Evolutionary conservation across 2,797 vertebrate species (phyloP), one percentile per base, ranked within the genome.

Genomic region (Myripristis jacobus): DNA sequence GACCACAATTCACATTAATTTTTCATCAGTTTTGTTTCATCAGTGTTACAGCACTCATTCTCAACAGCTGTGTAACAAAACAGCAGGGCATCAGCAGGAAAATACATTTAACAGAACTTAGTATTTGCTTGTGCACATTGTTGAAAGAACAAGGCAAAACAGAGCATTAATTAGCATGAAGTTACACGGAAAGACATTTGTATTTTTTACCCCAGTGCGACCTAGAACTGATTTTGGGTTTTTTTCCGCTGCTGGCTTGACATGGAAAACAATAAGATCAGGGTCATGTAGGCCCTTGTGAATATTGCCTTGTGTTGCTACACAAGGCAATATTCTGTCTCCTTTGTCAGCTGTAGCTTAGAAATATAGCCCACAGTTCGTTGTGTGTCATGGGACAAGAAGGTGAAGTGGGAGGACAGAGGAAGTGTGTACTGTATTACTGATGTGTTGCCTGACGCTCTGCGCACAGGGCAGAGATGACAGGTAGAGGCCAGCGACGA

Each of bases 11-110:
- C 69, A 50, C 62, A 75, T 85, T 85, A 50, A 84, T 88, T 80
- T 85, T 85, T 87, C 76, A 85, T 69, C 67, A 77, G 77, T 82
- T 83, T 79, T 60, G 75, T 70, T 79, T 61, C 61, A 81, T 71
- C 55, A 55, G 18, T 22, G 47, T 73, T 79, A 34, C 61, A 72
- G 60, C 18, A 16, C 70, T 31, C 75, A 66, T 2, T 29, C 77
- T 61, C 72, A 41, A 47, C 65, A 72, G 53, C 79, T 16, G 64
- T 61, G 18, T 53, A 55, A 38, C 24, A 52, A 75, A 61, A 36
- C 81, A 62, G 70, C 61, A 52, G 70, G 71, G 61, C 61, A 46
- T 59, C 15, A 22, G 50, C 29, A 48, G 41, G 19, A 47, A 60
- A 73, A 70, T 3, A 66, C 56, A 51, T 62, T 38, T 15, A 57